These are phyloP conservation scores for Eulemur rufifrons DNA, from an alignment of 2,113 vertebrate genomes.

Conservation along the genomic window DNA sequence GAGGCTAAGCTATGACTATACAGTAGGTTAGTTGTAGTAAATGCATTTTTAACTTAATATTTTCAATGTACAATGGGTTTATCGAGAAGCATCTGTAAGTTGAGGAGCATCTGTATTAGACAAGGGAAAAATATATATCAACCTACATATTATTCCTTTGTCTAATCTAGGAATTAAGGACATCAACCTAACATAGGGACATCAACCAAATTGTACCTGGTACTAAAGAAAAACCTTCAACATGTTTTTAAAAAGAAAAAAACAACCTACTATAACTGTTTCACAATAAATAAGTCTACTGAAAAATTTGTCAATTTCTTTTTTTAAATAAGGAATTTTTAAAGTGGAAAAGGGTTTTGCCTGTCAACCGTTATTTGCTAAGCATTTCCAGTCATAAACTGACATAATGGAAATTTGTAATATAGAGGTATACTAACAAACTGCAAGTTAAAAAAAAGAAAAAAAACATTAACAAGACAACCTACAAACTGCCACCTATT, in stretches of 20 bases:
- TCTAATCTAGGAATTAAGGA: too few species aligned
- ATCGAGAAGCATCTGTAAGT: background rate
- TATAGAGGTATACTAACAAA: background rate
- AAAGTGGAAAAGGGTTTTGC: background rate
- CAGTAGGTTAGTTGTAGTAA: background rate
- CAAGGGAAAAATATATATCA: background rate
- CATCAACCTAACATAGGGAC: background rate
- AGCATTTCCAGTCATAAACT: background rate
- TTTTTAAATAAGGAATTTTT: conserved; percentile 9
- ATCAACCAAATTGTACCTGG: background rate
- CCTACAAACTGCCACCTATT: background rate
- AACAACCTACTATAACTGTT: background rate
- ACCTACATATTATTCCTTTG: too few species aligned
- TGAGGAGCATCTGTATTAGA: background rate
- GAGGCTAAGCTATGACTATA: background rate
- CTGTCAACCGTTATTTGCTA: conserved; percentile 12
- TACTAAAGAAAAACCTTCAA: conserved; percentile 4
- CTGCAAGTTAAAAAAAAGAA: background rate
- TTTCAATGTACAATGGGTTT: background rate
- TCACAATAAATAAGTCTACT: background rate
- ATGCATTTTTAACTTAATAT: background rate
- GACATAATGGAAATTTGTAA: background rate
- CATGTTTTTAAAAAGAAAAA: background rate
- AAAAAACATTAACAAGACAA: background rate
- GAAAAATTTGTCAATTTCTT: background rate